Evolutionary conservation across 2,113 vertebrate species (phyloP), one percentile per base, ranked within the genome.

Genomic region (Coryphaenoides rupestris): DNA sequence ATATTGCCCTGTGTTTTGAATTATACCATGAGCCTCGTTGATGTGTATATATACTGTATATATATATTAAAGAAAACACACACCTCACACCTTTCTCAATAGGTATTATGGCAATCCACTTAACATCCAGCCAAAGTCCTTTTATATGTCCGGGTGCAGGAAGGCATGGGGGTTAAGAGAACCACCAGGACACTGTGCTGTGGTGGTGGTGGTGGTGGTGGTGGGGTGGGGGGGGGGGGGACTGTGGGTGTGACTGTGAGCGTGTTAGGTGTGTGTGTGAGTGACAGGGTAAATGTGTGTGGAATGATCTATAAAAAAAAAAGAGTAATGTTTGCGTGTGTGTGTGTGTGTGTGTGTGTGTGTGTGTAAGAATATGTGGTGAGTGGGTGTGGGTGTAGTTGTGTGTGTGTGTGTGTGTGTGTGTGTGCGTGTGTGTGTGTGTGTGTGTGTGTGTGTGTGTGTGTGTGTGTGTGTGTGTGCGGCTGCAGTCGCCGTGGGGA

Each of bases 401-500:
- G 54, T 55, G 54, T 4, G 13, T 23, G 55, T 12, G 13, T 56
- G 55, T 24, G 22, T 23, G 55, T 56, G 50, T 55, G 54, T 55
- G 6, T 21, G 54, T 22, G 14, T 22, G 7, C 15, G 19, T 21
- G 55, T 10, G 19, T 56, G 22, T 24, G 46, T 67, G 40, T 66
- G 62, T 53, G 67, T 64, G 65, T 54, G 61, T 55, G 72, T 50
- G 21, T 79, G 67, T 63, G 61, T 66, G 58, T 63, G 62, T 53
- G 47, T 53, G 61, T 2, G 4, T 49, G 71, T 62, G 77, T 72
- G 70, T 77, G 76, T 68, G 52, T 68, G 49, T 33, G 63, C 3
- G 47, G 63, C 58, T 58, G 71, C 62, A 72, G 71, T 56, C 17
- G 28, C 58, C 70, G 28, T 45, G 2, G 53, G 81, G 80, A 89